Percentiles rank a stretch among this genome's conserved stretches.
These are phyloP conservation scores for Orthosia gracilis DNA, from an alignment of 2,888 invertebrate species.

Conservation along the genomic window DNA sequence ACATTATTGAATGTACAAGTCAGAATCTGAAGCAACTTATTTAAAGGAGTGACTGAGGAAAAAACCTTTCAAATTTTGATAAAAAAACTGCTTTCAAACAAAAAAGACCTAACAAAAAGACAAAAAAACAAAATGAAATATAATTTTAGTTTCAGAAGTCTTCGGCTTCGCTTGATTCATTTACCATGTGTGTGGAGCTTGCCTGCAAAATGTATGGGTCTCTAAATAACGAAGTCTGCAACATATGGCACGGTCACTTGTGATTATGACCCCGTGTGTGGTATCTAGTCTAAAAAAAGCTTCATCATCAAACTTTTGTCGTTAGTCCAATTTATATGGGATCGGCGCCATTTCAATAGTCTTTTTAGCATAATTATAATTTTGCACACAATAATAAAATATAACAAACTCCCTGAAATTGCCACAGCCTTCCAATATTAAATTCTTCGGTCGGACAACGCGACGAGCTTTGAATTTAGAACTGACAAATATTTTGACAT, in stretches of 20 bases:
- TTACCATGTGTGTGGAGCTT: background rate
- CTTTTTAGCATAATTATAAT: too few relatives aligned
- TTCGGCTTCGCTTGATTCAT: too few relatives aligned
- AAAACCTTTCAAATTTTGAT: background rate
- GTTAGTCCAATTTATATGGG: too few relatives aligned
- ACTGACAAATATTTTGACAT: background rate
- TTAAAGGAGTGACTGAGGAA: background rate
- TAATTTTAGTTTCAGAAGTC: background rate
- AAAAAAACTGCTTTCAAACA: background rate
- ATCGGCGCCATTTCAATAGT: too few relatives aligned
- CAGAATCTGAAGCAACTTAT: slow-evolving; percentile 10
- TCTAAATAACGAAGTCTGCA: background rate
- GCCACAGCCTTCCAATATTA: background rate
- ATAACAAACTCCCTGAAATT: background rate
- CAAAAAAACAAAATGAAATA: background rate
- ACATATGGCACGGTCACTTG: slow-evolving; percentile 9
- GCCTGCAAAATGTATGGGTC: background rate
- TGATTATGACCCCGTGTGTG: slow-evolving; percentile 1
- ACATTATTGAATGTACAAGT: slow-evolving; percentile 5
- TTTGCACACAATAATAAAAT: too few relatives aligned
- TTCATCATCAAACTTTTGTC: too few relatives aligned
- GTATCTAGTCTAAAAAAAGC: background rate
- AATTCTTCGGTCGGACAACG: background rate
- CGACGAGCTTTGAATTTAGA: background rate
- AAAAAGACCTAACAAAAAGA: background rate